Base-by-base conservation (phyloP, 1,140 invertebrate species). In the Geopemphigus sp. region DNA sequence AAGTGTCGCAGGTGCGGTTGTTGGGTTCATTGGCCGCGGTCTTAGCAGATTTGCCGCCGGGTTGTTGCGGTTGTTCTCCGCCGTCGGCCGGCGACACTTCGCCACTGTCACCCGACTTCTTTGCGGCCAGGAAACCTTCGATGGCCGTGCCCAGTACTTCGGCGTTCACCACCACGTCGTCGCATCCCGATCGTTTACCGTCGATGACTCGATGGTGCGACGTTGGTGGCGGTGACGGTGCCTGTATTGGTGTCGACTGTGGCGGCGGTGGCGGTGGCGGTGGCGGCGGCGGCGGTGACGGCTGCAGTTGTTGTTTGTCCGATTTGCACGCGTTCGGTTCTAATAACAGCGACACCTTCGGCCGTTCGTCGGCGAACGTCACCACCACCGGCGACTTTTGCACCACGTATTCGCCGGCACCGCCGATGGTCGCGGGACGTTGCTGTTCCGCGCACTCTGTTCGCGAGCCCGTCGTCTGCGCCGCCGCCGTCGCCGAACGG, bases 121-220 rank as follows among this genome's bases (percentile, higher is more conserved):
- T 86, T 5, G 86, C 85, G 0, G 86, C 86, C 17, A 94, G 86
- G 82, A 93, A 93, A 32, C 91, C 92, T 86, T 94, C 92, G 80
- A 94, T 94, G 10, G 92, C 93, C 83, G 88, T 93, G 22, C 92
- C 93, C 12, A 94, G 85, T 0, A 92, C 89, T 83, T 92, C 90
- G 8, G 92, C 90, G 83, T 94, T 92, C 0, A 92, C 85, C 22
- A 92, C 90, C 22, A 78, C 56, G 57, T 78, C 64, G 15, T 11
- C 32, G 24, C 22, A 15, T 14, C 11, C 10, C 15, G 8, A 29
- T 15, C 24, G 24, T 29, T 80, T 80, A 12, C 53, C 22, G 15
- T 22, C 50, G 4, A 6, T 19, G 47, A 50, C 47, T 1, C 39
- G 5, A 5, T 45, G 14, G 50, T n/a, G 15, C 22, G 17, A 26